Percentiles rank a stretch among this genome's conserved stretches.
Conservation (phyloP, 2,888 invertebrate species). For the Laothoe populi region DNA sequence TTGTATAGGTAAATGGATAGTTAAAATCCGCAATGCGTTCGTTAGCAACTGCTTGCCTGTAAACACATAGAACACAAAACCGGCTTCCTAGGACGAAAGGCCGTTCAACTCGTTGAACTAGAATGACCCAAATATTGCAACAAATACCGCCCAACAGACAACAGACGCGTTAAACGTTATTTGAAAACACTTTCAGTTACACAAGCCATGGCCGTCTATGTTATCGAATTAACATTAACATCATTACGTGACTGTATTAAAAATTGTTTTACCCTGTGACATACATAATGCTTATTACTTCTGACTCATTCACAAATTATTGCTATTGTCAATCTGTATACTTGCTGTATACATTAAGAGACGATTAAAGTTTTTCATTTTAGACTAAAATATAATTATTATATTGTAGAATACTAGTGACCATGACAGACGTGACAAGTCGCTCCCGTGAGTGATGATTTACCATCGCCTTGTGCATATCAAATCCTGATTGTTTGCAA, state of each 20-base stretch:
- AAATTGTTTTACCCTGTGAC: conserved; percentile 18
- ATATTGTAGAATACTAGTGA: too few relatives aligned
- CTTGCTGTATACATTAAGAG: too few relatives aligned
- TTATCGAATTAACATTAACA: conserved; percentile 9
- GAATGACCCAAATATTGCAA: conserved; percentile 75
- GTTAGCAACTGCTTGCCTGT: conserved; percentile 11
- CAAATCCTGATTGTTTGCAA: too few relatives aligned
- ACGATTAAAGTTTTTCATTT: too few relatives aligned
- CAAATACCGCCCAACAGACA: conserved; percentile 52
- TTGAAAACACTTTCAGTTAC: conserved; percentile 40
- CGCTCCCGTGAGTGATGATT: too few relatives aligned
- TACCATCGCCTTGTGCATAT: too few relatives aligned
- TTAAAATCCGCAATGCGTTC: conserved; percentile 2
- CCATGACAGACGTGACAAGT: too few relatives aligned
- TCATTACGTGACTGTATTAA: conserved; percentile 16
- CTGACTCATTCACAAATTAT: background rate
- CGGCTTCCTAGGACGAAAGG: conserved; percentile 67
- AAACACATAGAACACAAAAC: conserved; percentile 45
- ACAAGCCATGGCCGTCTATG: conserved; percentile 25
- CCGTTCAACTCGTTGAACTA: conserved; percentile 71
- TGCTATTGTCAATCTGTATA: background rate
- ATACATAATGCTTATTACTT: background rate
- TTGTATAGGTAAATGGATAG: background rate
- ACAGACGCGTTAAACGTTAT: conserved; percentile 46
- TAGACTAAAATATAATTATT: too few relatives aligned